These are phyloP conservation scores for Thinocorus orbignyianus DNA, from an alignment of 2,113 vertebrate species.

Conservation along the genomic window DNA sequence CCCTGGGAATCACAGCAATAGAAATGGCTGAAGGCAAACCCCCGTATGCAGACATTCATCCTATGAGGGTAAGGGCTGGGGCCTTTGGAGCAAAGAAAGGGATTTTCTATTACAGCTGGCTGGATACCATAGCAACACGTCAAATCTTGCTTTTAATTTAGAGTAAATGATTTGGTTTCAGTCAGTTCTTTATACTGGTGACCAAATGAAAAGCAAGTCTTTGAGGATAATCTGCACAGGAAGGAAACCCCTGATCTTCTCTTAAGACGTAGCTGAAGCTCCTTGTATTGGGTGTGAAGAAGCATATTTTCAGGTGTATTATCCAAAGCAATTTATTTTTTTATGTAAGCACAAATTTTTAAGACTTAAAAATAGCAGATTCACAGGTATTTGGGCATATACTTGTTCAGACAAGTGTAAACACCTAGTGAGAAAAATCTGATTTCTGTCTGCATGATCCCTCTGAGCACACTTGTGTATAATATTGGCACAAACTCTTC, in stretches of 20 bases:
- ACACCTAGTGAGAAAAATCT: background rate
- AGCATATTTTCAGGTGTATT: background rate
- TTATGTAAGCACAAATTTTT: background rate
- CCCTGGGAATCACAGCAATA: conserved; percentile 92
- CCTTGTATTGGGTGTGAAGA: background rate
- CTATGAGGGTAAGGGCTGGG: conserved; percentile 86
- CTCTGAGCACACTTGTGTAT: background rate
- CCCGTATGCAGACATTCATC: conserved; percentile 94
- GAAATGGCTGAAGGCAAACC: conserved; percentile 98
- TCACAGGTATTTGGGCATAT: background rate
- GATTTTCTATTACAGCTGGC: background rate
- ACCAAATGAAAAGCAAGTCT: background rate
- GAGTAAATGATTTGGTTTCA: background rate
- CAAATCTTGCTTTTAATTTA: background rate
- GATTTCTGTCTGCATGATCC: background rate
- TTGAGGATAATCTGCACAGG: background rate
- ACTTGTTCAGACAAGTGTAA: background rate
- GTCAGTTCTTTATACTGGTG: background rate
- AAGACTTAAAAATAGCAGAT: background rate
- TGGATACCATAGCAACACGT: background rate
- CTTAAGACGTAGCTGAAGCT: background rate
- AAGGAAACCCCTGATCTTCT: background rate
- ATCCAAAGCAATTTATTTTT: background rate
- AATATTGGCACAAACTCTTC: background rate
- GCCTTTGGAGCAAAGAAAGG: background rate